phyloP scores from a whole-genome alignment of 53 echinoderm and acorn worm genomes.

The Holothuria scabra region DNA sequence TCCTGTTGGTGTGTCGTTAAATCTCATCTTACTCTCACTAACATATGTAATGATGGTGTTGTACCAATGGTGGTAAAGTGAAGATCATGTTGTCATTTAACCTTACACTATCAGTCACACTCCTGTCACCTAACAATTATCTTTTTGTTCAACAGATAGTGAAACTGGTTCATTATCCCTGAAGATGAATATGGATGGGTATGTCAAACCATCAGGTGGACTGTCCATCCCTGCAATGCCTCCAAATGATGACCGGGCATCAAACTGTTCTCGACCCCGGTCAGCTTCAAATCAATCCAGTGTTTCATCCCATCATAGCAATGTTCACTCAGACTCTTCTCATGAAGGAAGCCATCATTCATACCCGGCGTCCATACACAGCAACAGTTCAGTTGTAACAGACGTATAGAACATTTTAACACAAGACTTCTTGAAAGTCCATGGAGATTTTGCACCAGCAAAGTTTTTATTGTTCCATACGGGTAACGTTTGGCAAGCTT shows the following conservation, averaged over 20 bases:
- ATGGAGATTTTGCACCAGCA: background rate
- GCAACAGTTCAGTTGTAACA: conserved; percentile 65
- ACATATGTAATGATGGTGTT: too few species aligned
- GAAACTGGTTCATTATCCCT: conserved; percentile 52
- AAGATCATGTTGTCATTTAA: too few species aligned
- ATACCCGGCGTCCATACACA: conserved; percentile 58
- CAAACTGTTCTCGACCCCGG: conserved; percentile 54
- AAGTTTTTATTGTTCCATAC: background rate
- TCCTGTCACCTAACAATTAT: too few species aligned
- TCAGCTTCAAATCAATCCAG: conserved; percentile 71
- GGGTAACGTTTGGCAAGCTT: too few species aligned
- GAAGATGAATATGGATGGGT: conserved; percentile 46
- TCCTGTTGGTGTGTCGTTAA: too few species aligned
- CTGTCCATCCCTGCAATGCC: conserved; percentile 41
- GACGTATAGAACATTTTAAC: conserved; percentile 41
- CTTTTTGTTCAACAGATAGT: conserved; percentile 32
- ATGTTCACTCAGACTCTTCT: conserved; percentile 71
- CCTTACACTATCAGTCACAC: too few species aligned
- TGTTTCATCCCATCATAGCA: conserved; percentile 68
- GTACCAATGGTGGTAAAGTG: too few species aligned
- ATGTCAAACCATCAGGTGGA: conserved; percentile 19
- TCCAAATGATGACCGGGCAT: conserved; percentile 42
- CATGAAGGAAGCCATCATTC: conserved; percentile 58
- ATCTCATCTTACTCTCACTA: too few species aligned
- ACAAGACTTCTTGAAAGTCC: background rate